Conservation (phyloP, 1,140 invertebrate species). For the Solenopsis invicta region DNA sequence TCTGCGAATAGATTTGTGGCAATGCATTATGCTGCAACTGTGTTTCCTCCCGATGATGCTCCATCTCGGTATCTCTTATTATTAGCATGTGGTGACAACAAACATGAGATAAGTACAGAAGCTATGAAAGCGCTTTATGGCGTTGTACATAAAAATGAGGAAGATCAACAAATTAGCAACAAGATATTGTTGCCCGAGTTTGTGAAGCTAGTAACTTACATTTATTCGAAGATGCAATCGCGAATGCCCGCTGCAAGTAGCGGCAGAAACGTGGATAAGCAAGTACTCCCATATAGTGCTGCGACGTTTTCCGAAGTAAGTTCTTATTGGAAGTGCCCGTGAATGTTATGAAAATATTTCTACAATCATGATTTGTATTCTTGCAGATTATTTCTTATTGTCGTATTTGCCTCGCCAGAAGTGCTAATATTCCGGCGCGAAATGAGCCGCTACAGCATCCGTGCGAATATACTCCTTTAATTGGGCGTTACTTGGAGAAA, state of each 20-base stretch:
- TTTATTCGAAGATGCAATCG: conserved; percentile 89
- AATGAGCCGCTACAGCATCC: conserved; percentile 88
- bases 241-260: conserved; percentile 87
- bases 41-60: conserved; percentile 94
- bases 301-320: conserved; percentile 87
- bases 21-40: conserved; percentile 93
- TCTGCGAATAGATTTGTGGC: conserved; percentile 90
- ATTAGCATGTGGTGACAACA: conserved; percentile 94
- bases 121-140: conserved; percentile 91
- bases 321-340: neutral
- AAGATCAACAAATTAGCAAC: conserved; percentile 78
- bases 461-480: conserved; percentile 88
- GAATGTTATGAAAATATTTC: neutral
- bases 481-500: conserved; percentile 88
- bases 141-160: conserved; percentile 86
- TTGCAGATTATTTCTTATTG: conserved; percentile 92
- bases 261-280: conserved; percentile 87
- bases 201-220: conserved; percentile 88
- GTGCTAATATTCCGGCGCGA: conserved; percentile 85
- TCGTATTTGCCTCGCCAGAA: conserved; percentile 90
- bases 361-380: conserved; percentile 43
- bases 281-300: conserved; percentile 87
- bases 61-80: conserved; percentile 94
- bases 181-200: conserved; percentile 87
- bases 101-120: conserved; percentile 92